A percentile compares a stretch with the other conserved stretches of the same genome.
Conservation (phyloP, 37 sponge, comb jelly and placozoan genomes). For the Theonella swinhoei region DNA sequence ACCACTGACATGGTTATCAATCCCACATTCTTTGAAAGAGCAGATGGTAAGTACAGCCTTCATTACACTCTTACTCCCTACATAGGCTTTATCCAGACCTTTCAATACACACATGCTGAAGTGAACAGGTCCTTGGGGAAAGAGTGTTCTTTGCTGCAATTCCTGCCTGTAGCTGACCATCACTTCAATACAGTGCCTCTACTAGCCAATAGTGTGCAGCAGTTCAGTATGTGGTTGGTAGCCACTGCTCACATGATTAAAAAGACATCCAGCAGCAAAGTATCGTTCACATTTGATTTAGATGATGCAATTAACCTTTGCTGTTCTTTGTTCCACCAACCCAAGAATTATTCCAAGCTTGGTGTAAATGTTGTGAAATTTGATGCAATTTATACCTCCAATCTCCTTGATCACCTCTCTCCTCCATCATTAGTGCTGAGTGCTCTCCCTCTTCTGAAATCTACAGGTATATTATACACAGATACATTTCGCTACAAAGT, state of each 20-base stretch:
- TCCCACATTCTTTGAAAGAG: constrained; percentile 31
- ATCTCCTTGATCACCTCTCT: constrained; percentile 41
- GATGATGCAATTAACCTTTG: constrained; percentile 32
- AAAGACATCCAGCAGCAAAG: neutral
- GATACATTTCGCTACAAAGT: constrained; percentile 11
- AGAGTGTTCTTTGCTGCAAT: neutral
- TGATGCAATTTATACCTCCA: constrained; percentile 56
- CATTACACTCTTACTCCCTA: constrained; percentile 8
- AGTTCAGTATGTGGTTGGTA: constrained; percentile 48
- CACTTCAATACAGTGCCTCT: constrained; percentile 27
- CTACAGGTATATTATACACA: constrained; percentile 20
- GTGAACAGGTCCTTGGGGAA: neutral
- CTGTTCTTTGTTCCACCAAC: too few species aligned
- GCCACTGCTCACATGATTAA: neutral
- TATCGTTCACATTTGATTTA: constrained; percentile 40
- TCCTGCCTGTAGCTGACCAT: neutral
- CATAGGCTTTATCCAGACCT: constrained; percentile 15
- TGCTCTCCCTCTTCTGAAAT: constrained; percentile 38
- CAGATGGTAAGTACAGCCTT: constrained; percentile 29
- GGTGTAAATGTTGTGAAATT: neutral
- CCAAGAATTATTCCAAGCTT: too few species aligned
- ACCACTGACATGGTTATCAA: neutral
- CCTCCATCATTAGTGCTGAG: constrained; percentile 36
- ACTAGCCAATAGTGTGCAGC: constrained; percentile 64
- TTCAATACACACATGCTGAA: neutral